A percentile compares a stretch with the other conserved stretches of the same genome.
These are phyloP conservation scores for Eidolon helvum DNA, from an alignment of 2,113 vertebrate genomes.

Conservation along the genomic window DNA sequence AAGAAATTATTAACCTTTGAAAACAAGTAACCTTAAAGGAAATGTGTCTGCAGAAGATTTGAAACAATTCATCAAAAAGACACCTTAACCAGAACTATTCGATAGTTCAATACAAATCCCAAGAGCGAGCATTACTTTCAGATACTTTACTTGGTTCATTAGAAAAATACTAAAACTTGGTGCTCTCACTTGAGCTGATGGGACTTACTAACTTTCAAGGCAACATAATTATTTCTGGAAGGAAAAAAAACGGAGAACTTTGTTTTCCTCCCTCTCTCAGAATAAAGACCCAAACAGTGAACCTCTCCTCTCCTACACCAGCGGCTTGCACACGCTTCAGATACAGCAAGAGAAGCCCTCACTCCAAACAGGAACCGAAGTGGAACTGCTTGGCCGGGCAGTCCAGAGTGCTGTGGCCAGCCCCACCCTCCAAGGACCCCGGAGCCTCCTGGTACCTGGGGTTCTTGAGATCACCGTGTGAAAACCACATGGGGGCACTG, in stretches of 20 bases:
- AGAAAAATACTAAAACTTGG: constrained; percentile 29
- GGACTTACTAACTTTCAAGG: constrained; percentile 80
- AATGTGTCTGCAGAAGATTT: background rate
- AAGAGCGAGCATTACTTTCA: background rate
- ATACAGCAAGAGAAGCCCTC: background rate
- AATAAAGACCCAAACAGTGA: background rate
- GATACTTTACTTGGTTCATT: background rate
- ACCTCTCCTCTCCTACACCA: background rate
- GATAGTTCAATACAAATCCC: background rate
- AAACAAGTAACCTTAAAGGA: background rate
- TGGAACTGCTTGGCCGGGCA: background rate
- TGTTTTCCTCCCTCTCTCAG: background rate
- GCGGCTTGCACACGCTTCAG: background rate
- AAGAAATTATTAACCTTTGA: background rate
- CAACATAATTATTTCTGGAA: constrained; percentile 81
- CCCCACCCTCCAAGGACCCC: background rate
- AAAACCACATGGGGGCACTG: background rate
- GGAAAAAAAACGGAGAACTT: constrained; percentile 61
- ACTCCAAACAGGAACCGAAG: background rate
- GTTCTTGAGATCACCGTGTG: background rate
- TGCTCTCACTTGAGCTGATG: constrained; percentile 72
- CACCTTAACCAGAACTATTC: background rate
- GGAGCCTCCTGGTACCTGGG: background rate
- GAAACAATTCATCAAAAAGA: background rate
- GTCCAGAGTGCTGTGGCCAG: background rate